A percentile compares a stretch with the other conserved stretches of the same genome.
Evolutionary conservation across 2,888 invertebrate genomes (phyloP).

Genomic region (Archips crataeganus): DNA sequence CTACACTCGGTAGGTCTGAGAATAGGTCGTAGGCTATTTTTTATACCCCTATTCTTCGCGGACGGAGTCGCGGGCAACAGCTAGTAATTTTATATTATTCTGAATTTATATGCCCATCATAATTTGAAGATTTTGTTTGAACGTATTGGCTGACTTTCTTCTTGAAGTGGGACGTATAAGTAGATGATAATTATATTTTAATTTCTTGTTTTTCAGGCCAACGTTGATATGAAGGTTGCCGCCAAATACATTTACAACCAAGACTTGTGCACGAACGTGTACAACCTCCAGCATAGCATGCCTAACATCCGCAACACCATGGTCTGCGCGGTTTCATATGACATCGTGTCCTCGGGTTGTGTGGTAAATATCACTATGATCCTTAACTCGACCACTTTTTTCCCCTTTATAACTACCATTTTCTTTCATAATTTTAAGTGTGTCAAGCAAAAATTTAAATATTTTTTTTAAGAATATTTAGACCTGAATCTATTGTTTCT

Average conservation of each 20-base stretch:
- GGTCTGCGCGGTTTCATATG: constrained; percentile 64
- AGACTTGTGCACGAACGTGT: constrained; percentile 52
- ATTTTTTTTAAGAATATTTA: background rate
- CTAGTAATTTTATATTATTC: too few species aligned
- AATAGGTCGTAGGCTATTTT: too few species aligned
- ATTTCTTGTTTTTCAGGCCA: constrained; percentile 53
- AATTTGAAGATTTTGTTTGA: too few species aligned
- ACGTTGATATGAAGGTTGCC: constrained; percentile 51
- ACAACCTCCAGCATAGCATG: constrained; percentile 43
- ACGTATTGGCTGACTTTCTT: too few species aligned
- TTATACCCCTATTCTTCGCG: too few species aligned
- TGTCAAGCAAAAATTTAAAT: background rate
- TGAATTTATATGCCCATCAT: too few species aligned
- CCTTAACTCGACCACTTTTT: background rate
- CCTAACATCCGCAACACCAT: constrained; percentile 58
- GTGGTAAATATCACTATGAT: constrained; percentile 54
- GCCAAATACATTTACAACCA: constrained; percentile 62
- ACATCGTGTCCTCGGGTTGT: constrained; percentile 60
- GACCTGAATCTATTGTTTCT: constrained; percentile 25
- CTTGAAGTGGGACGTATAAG: too few species aligned
- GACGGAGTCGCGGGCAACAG: too few species aligned
- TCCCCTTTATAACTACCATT: too few species aligned
- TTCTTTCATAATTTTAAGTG: too few species aligned
- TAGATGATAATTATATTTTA: background rate
- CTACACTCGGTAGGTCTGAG: too few species aligned